Evolutionary conservation across 2,113 vertebrate species (phyloP).

Genomic region (Apteryx mantelli): DNA sequence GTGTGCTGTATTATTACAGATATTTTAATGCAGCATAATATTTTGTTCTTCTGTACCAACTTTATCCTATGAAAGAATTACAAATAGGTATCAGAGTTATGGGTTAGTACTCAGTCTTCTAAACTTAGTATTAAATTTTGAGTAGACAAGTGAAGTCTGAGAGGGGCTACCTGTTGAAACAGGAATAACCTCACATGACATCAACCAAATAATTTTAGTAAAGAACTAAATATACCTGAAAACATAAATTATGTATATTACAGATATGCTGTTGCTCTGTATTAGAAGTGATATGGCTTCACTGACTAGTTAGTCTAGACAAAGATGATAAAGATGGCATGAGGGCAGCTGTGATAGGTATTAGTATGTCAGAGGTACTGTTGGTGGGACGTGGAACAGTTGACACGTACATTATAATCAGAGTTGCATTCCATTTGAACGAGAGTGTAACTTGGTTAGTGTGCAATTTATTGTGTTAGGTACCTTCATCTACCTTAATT

Average conservation of each 20-base stretch:
- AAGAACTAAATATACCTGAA: neutral
- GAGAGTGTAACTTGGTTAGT: neutral
- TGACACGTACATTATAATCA: neutral
- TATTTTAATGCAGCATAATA: neutral
- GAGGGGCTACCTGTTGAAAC: neutral
- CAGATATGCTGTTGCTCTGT: neutral
- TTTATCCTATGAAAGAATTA: neutral
- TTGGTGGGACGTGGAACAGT: neutral
- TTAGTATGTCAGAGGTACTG: neutral
- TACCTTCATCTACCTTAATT: neutral
- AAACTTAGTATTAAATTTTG: neutral
- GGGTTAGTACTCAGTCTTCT: neutral
- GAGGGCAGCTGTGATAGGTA: neutral
- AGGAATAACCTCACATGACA: neutral
- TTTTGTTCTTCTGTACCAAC: neutral
- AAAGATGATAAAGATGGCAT: neutral
- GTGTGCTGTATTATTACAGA: no score
- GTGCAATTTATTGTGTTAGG: neutral
- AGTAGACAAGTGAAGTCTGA: neutral
- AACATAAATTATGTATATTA: neutral
- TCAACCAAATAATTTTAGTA: neutral
- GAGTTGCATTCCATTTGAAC: neutral
- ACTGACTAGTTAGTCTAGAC: neutral
- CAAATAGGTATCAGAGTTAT: accelerated
- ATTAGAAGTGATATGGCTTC: no score